Conservation (phyloP, 2,797 vertebrate genomes). For the Galaxias olidus region DNA sequence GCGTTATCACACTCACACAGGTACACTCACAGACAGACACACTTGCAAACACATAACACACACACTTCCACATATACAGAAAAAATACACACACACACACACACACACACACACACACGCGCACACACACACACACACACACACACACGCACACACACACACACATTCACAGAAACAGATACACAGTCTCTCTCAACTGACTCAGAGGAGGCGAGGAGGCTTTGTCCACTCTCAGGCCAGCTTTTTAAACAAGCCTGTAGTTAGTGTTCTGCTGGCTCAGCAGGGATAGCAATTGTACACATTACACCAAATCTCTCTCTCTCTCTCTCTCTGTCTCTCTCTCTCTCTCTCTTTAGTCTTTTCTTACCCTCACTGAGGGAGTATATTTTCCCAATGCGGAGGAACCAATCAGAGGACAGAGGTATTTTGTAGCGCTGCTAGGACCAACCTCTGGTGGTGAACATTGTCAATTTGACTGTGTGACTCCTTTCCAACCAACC, state of each 20-base stretch:
- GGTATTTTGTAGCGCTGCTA: slow-evolving; percentile 60
- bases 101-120: slow-evolving; percentile 13
- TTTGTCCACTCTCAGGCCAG: slow-evolving; percentile 50
- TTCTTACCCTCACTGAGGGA: slow-evolving; percentile 49
- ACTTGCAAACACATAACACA: no score
- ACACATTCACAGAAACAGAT: not conserved
- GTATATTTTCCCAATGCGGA: slow-evolving; percentile 70
- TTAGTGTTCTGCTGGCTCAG: slow-evolving; percentile 67
- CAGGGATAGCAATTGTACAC: slow-evolving; percentile 67
- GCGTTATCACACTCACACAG: no score
- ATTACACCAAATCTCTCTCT: slow-evolving; percentile 58
- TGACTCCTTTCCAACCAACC: not conserved
- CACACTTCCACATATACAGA: no score
- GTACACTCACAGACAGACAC: not conserved
- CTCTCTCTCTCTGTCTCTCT: slow-evolving; percentile 26
- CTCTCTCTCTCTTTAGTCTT: slow-evolving; percentile 19
- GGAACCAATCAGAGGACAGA: slow-evolving; percentile 71
- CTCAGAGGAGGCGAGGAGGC: slow-evolving; percentile 12
- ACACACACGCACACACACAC: not conserved
- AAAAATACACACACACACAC: slow-evolving; percentile 22
- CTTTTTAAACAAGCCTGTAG: slow-evolving; percentile 70
- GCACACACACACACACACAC: slow-evolving; percentile 23
- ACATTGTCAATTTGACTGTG: slow-evolving; percentile 59
- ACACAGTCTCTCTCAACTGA: not conserved
- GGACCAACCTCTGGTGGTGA: slow-evolving; percentile 50